phyloP scores from a whole-genome alignment of 1,140 invertebrate species.

The Proctacanthus coquilletti region DNA sequence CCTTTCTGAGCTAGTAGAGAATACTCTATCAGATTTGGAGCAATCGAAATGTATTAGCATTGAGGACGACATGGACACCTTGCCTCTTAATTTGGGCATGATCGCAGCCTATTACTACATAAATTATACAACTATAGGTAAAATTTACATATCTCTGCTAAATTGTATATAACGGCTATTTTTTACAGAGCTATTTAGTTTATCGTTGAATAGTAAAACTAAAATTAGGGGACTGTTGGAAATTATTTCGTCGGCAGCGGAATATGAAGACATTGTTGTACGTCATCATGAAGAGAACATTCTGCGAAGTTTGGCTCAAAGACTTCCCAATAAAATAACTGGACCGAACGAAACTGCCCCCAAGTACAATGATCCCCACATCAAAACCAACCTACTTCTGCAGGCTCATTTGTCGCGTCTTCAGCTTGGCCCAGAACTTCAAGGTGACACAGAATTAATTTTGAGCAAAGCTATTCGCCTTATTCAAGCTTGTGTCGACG shows the following conservation, averaged over 20 bases:
- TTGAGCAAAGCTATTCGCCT: conserved; percentile 75
- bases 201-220: conserved; percentile 92
- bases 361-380: conserved; percentile 82
- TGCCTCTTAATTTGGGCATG: conserved; percentile 96
- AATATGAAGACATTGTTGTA: conserved; percentile 90
- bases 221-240: conserved; percentile 94
- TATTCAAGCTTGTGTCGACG: conserved; percentile 98
- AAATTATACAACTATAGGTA: conserved; percentile 96
- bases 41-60: conserved; percentile 97
- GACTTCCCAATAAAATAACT: conserved; percentile 64
- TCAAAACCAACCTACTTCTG: conserved; percentile 90
- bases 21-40: conserved; percentile 86
- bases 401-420: conserved; percentile 92
- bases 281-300: conserved; percentile 89
- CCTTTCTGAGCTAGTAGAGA: conserved; percentile 95
- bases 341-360: conserved; percentile 36
- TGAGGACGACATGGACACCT: conserved; percentile 95
- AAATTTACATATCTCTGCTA: conserved; percentile 14
- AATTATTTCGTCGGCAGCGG: conserved; percentile 94
- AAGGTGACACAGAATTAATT: conserved; percentile 89
- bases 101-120: conserved; percentile 99
- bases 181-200: conserved; percentile 79
- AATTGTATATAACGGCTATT: conserved; percentile 6
- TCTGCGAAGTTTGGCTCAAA: conserved; percentile 60
- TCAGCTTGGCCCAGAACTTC: conserved; percentile 87